Percentiles rank a stretch among this genome's conserved stretches.
Evolutionary conservation across 2,113 vertebrate genomes (phyloP).

Genomic region (Lepisosteus oculatus): DNA sequence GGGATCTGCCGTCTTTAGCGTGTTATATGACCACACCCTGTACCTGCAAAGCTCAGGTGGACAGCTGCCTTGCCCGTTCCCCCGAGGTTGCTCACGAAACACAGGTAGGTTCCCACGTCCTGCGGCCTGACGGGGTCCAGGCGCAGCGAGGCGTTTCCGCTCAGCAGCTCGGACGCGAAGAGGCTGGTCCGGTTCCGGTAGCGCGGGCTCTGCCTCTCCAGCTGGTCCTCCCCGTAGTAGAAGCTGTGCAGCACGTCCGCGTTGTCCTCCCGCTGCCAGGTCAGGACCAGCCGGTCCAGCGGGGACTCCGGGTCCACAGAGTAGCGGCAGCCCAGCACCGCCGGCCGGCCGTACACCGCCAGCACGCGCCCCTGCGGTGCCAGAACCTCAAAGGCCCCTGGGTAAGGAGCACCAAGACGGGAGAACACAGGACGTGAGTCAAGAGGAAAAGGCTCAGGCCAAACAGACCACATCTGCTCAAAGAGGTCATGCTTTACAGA

Average conservation of each 20-base stretch:
- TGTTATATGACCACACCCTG: neutral
- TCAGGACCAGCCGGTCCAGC: slow-evolving; percentile 29
- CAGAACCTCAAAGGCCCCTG: slow-evolving; percentile 33
- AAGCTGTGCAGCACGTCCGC: slow-evolving; percentile 36
- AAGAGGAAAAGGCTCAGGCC: too few relatives aligned
- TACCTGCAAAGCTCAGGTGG: slow-evolving; percentile 35
- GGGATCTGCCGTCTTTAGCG: neutral
- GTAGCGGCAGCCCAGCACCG: slow-evolving; percentile 34
- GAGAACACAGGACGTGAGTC: too few relatives aligned
- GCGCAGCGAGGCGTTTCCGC: slow-evolving; percentile 36
- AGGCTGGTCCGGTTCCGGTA: slow-evolving; percentile 29
- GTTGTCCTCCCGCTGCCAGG: slow-evolving; percentile 35
- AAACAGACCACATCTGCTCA: too few relatives aligned
- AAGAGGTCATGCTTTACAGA: too few relatives aligned
- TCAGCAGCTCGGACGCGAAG: slow-evolving; percentile 20
- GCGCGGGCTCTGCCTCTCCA: slow-evolving; percentile 7
- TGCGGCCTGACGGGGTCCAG: slow-evolving; percentile 10
- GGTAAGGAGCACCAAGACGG: too few relatives aligned
- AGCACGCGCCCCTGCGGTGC: slow-evolving; percentile 7
- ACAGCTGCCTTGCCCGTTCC: slow-evolving; percentile 21
- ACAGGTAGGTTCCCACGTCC: slow-evolving; percentile 30
- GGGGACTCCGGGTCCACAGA: neutral
- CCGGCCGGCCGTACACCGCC: slow-evolving; percentile 23
- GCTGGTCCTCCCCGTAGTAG: slow-evolving; percentile 35
- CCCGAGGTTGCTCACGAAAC: slow-evolving; percentile 20